Evolutionary conservation across 1,140 invertebrate species (phyloP).

Genomic region (Ooceraea biroi): DNA sequence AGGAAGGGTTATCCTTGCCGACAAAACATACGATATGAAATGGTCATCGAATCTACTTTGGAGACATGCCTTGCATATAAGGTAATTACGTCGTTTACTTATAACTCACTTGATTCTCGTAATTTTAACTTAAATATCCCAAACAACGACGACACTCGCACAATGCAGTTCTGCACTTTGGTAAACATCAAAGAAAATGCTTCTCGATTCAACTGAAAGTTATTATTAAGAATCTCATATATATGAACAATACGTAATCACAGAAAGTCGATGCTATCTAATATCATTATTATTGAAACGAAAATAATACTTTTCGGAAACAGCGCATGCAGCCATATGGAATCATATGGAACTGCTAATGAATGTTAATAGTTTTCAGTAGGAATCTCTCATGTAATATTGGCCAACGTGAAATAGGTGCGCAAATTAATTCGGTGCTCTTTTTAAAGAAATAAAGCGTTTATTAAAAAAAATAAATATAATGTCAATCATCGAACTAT

Average conservation of each 20-base stretch:
- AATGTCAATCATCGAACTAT: too few relatives aligned
- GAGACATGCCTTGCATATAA: conserved; percentile 37
- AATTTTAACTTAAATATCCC: neutral
- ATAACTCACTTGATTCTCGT: conserved; percentile 33
- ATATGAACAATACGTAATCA: neutral
- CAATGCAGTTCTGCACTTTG: neutral
- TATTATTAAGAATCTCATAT: neutral
- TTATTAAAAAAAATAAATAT: too few relatives aligned
- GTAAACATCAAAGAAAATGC: neutral
- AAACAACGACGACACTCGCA: neutral
- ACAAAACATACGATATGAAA: conserved; percentile 32
- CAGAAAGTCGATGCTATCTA: neutral
- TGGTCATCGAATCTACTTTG: conserved; percentile 24
- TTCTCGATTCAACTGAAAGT: neutral
- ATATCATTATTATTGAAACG: neutral
- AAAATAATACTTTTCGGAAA: conserved; percentile 5
- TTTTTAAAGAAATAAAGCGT: too few relatives aligned
- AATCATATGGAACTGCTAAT: too few relatives aligned
- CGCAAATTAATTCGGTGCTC: too few relatives aligned
- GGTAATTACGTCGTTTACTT: neutral
- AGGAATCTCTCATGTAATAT: too few relatives aligned
- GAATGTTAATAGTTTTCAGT: too few relatives aligned
- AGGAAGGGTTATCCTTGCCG: conserved; percentile 13
- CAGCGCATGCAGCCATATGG: neutral
- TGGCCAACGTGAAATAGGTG: too few relatives aligned